Conservation (phyloP, 2,797 vertebrate species). For the Acrocephalus scirpaceus region DNA sequence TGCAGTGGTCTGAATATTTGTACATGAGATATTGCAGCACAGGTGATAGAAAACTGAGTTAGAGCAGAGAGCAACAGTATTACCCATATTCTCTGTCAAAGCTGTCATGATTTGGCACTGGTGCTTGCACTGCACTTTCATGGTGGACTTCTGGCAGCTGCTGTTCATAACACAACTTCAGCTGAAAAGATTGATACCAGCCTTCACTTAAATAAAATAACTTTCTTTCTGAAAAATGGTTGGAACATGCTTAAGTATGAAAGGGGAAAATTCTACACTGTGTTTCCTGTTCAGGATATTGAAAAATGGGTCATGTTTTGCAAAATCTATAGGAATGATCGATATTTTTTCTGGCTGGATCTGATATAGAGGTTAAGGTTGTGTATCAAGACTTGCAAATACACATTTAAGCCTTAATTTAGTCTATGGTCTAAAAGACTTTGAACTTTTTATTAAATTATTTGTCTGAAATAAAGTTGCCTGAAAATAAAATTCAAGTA, state of each 20-base stretch:
- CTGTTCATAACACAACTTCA: background rate
- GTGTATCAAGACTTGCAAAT: background rate
- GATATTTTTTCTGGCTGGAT: background rate
- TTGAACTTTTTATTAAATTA: background rate
- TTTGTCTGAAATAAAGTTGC: background rate
- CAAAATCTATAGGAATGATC: background rate
- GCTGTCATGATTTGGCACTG: background rate
- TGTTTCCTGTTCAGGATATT: background rate
- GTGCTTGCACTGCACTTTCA: background rate
- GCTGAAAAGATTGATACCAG: background rate
- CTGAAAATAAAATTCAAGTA: background rate
- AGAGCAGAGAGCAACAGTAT: background rate
- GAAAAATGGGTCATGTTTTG: background rate
- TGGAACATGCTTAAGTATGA: background rate
- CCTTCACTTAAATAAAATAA: background rate
- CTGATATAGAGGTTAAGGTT: background rate
- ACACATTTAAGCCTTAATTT: background rate
- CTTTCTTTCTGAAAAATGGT: background rate
- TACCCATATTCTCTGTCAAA: background rate
- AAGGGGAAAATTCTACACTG: background rate
- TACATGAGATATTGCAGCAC: background rate
- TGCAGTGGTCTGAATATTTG: background rate
- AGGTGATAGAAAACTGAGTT: background rate
- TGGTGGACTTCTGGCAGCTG: background rate
- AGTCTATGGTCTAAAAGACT: background rate